phyloP scores from a whole-genome alignment of 2,113 vertebrate genomes.

The Xyrauchen texanus region DNA sequence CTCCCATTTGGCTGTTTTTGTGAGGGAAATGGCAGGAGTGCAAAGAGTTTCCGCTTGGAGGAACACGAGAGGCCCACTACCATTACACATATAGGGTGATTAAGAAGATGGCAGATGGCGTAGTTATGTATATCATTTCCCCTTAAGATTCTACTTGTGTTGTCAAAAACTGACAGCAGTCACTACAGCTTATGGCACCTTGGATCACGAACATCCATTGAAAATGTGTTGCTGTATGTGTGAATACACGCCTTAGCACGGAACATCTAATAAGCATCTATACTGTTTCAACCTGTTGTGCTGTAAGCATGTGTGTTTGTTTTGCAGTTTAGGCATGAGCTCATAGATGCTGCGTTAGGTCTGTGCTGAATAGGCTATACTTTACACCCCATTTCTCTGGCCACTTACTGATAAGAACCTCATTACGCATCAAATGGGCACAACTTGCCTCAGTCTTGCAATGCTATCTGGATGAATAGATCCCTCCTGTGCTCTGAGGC shows the following conservation, averaged over 20 bases:
- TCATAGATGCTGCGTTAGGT: constrained; percentile 60
- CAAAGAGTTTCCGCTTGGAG: background rate
- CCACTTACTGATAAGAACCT: constrained; percentile 71
- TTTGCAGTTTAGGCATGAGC: constrained; percentile 55
- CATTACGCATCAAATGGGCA: constrained; percentile 70
- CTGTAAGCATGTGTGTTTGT: background rate
- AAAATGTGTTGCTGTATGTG: too few species aligned
- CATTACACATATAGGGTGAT: background rate
- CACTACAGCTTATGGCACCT: too few species aligned
- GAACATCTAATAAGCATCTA: too few species aligned
- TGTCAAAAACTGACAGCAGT: too few species aligned
- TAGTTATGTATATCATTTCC: background rate
- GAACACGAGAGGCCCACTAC: background rate
- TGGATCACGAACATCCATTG: too few species aligned
- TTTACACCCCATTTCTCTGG: constrained; percentile 70
- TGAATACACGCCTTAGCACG: too few species aligned
- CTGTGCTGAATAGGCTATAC: constrained; percentile 61
- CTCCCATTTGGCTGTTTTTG: background rate
- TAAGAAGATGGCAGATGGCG: background rate
- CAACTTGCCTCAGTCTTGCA: constrained; percentile 69
- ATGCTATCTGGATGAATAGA: constrained; percentile 68
- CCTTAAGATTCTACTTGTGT: background rate
- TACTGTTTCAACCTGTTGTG: background rate
- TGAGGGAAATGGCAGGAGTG: background rate
- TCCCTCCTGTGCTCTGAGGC: constrained; percentile 59